Evolutionary conservation across 2,113 vertebrate species (phyloP), one percentile per base, ranked within the genome.

Genomic region (Phylloscopus whistleri): DNA sequence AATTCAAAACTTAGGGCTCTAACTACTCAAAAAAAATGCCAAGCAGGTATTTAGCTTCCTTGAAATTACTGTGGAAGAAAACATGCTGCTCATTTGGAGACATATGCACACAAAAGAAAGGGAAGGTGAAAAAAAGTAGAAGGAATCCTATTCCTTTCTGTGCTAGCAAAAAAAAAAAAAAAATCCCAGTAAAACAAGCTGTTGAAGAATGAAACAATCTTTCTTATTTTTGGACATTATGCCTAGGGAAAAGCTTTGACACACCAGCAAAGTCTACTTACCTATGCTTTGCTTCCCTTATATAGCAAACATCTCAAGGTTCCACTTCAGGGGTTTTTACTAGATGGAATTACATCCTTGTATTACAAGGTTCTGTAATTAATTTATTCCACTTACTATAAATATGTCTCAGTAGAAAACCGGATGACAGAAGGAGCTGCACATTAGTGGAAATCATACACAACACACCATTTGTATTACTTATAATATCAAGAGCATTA

Each of bases 321-420:
- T 90, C 20, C 69, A 84, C 88, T 96, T 95, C 68, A 90, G 88
- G 80, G 86, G 49, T 17, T 86, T 96, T 94, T 92, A 91, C 73
- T 96, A 95, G 93, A 62, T 86, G 64, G 75, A 95, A 90, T 96
- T 97, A 94, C 93, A 95, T 67, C 48, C 30, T 88, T 93, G 35
- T 89, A 82, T 68, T 96, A 97, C 77, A 96, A 81, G 85, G 35
- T 87, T 69, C 87, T 85, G 37, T 95, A 93, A 96, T 69, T 95
- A 96, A 96, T 91, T 78, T 73, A 97, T 93, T 90, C 84, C 91
- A 94, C 84, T 96, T 94, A 63, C 37, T 92, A 91, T 76, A 96
- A 96, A 83, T 92, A 94, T 43, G 35, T 89, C 96, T 95, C 95
- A 77, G 76, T 92, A 95, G 95, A 97, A 96, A 94, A 92, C 93